phyloP scores from a whole-genome alignment of 2,113 vertebrate genomes.

The Nycticryphes semicollaris region DNA sequence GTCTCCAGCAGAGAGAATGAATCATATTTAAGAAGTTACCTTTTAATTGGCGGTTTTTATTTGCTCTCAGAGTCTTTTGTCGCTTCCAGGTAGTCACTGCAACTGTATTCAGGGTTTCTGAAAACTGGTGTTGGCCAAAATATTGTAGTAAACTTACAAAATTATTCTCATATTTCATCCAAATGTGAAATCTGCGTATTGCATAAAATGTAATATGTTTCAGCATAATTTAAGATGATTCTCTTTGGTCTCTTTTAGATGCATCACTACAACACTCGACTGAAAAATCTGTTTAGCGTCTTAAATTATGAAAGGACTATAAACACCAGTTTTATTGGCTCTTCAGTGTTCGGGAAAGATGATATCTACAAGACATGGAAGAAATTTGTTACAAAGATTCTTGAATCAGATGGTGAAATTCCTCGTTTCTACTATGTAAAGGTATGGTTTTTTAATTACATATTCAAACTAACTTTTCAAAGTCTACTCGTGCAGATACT shows the following conservation, averaged over 20 bases:
- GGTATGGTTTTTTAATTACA: slow-evolving; percentile 74
- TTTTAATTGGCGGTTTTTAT: background rate
- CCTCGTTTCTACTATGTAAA: slow-evolving; percentile 89
- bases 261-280: slow-evolving; percentile 60
- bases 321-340: slow-evolving; percentile 77
- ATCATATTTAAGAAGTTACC: background rate
- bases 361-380: slow-evolving; percentile 81
- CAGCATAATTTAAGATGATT: background rate
- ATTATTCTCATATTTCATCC: background rate
- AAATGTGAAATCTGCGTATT: background rate
- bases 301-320: slow-evolving; percentile 79
- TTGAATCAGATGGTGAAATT: background rate
- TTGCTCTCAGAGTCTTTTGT: background rate
- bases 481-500: background rate
- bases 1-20: background rate
- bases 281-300: slow-evolving; percentile 82
- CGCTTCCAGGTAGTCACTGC: background rate
- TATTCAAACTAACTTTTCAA: background rate
- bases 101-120: background rate
- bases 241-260: slow-evolving; percentile 37
- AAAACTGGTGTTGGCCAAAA: background rate
- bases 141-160: background rate
- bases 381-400: slow-evolving; percentile 69
- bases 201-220: background rate
- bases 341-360: slow-evolving; percentile 86